phyloP scores from a whole-genome alignment of 2,113 vertebrate genomes.

The Rissa tridactyla region DNA sequence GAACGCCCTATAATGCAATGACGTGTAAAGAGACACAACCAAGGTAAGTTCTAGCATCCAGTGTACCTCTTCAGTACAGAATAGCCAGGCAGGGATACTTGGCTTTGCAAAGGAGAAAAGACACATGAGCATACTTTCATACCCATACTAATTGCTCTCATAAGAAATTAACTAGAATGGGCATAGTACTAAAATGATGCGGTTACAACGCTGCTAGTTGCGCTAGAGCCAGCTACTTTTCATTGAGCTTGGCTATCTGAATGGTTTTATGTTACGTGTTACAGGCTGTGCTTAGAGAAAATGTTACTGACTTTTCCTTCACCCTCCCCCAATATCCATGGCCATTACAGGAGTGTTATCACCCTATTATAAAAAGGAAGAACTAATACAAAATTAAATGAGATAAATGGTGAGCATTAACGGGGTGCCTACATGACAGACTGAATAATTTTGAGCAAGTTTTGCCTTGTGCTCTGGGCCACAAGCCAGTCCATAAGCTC shows the following conservation, averaged over 20 bases:
- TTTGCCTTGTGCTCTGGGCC: neutral
- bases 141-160: neutral
- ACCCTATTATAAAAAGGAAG: neutral
- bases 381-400: neutral
- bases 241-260: neutral
- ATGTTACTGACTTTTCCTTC: neutral
- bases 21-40: neutral
- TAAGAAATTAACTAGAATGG: neutral
- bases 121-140: neutral
- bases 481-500: neutral
- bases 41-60: neutral
- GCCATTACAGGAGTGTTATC: neutral
- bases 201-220: neutral
- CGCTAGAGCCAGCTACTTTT: neutral
- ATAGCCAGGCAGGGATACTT: neutral
- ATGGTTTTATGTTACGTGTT: neutral
- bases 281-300: neutral
- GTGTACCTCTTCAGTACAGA: neutral
- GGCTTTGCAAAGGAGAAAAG: neutral
- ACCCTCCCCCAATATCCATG: neutral
- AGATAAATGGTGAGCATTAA: neutral
- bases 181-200: neutral
- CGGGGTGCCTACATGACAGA: neutral
- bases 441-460: neutral
- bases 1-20: neutral